A percentile compares a stretch with the other conserved stretches of the same genome.
Conservation (phyloP, 2,113 vertebrate genomes). For the Lipotes vexillifer region DNA sequence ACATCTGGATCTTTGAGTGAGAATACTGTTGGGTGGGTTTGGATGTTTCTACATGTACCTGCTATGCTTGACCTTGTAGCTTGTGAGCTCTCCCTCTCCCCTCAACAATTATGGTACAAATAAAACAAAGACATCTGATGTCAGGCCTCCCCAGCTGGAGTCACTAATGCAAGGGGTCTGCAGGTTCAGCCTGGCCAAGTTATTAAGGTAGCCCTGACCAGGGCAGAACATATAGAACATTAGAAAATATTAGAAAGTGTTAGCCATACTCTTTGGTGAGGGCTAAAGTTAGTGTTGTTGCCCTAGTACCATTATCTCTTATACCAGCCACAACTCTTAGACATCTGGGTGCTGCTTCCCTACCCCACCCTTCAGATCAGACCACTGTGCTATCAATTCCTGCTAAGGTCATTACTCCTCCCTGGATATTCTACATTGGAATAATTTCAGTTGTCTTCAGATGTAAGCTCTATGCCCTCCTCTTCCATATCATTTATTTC, state of each 20-base stretch:
- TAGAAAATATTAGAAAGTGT: neutral
- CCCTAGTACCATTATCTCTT: neutral
- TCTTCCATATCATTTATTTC: neutral
- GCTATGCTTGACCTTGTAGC: neutral
- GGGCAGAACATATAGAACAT: neutral
- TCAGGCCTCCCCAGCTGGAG: neutral
- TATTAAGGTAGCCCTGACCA: constrained; percentile 3
- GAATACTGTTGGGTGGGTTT: neutral
- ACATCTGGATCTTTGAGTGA: neutral
- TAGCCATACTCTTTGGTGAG: neutral
- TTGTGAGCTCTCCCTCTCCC: neutral
- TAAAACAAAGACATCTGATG: constrained; percentile 1
- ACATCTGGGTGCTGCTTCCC: neutral
- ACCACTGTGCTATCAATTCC: neutral
- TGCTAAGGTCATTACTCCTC: neutral
- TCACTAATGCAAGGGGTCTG: neutral
- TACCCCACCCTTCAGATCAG: neutral
- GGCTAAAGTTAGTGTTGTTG: neutral
- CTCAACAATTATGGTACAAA: neutral
- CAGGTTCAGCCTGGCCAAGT: neutral
- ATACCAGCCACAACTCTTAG: neutral
- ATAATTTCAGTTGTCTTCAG: constrained; percentile 17
- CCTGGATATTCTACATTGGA: neutral
- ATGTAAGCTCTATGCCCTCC: neutral
- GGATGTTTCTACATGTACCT: neutral